Conservation (phyloP, 2,888 invertebrate species). For the Caenorhabditis plicata region DNA sequence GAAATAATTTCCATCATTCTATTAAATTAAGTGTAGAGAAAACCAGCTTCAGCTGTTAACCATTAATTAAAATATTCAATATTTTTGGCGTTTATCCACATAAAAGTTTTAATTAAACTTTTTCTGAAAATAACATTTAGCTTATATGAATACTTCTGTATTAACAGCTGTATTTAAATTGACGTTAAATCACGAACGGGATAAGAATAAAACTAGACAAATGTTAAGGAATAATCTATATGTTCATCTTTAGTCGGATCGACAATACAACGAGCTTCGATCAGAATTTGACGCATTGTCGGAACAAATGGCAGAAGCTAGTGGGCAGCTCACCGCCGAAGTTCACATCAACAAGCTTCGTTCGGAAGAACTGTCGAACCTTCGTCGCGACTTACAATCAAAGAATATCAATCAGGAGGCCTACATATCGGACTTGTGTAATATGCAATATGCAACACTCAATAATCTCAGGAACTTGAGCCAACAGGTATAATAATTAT, state of each 20-base stretch:
- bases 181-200: no score
- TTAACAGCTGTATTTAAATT: no score
- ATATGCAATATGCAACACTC: conserved; percentile 58
- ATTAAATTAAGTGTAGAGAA: no score
- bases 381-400: conserved; percentile 96
- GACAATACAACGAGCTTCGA: conserved; percentile 83
- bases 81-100: no score
- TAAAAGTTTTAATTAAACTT: no score
- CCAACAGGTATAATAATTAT: conserved; percentile 27
- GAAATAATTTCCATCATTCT: not conserved
- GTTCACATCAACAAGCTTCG: conserved; percentile 55
- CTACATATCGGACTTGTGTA: conserved; percentile 87
- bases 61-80: no score
- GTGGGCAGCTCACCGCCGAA: conserved; percentile 96
- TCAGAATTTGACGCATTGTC: conserved; percentile 94
- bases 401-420: conserved; percentile 96
- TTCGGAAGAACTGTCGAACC: conserved; percentile 78
- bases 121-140: no score
- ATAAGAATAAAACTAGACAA: not conserved
- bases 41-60: no score
- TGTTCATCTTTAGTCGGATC: conserved; percentile 35
- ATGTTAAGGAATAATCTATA: not conserved
- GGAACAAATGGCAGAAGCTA: conserved; percentile 95
- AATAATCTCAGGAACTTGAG: conserved; percentile 52
- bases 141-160: no score